Evolutionary conservation across 2,888 invertebrate species (phyloP), one percentile per base, ranked within the genome.

Genomic region (Drosophila incognita): DNA sequence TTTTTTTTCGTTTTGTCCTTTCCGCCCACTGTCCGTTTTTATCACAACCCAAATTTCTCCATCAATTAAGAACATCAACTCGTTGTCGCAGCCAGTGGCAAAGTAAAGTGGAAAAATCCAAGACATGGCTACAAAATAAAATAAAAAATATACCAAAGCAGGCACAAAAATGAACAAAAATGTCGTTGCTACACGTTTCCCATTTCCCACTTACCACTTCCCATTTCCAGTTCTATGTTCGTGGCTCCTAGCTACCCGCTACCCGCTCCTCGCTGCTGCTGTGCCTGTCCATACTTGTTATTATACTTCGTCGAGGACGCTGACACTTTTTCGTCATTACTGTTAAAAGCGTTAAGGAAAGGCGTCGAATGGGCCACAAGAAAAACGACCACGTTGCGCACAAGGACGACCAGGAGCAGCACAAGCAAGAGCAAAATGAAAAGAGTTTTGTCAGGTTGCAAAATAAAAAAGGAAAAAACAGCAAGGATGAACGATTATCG

Each of bases 301-400:
- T 89, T 87, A 90, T 87, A 90, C 90, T 89, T 86, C 83, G 82
- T 82, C 82, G 79, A 91, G 92, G 91, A 91, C 83, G 90, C 89
- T 90, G 90, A 90, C 90, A 91, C 91, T 90, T 91, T 90, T 91
- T 90, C 90, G 90, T 90, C 90, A 90, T 91, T 91, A 91, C 90
- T 78, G 90, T 81, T 91, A 82, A 90, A 90, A 90, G 79, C 76
- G 71, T 80, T 81, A 89, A 82, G 81, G 77, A 76, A 86, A 85
- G 68, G 67, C 74, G 62, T 48, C 56, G 56, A 46, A 64, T 42
- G 65, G 52, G 76, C 59, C 53, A 70, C 40, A 63, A 61, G 64
- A 57, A 69, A 73, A 65, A 59, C 57, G 62, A 53, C 49, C 63
- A 73, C 59, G 56, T 58, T 51, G 62, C 53, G 60, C 57, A 61